Evolutionary conservation across 1,140 invertebrate genomes (phyloP), one percentile per base, ranked within the genome.

Genomic region (Heterodera schachtii): DNA sequence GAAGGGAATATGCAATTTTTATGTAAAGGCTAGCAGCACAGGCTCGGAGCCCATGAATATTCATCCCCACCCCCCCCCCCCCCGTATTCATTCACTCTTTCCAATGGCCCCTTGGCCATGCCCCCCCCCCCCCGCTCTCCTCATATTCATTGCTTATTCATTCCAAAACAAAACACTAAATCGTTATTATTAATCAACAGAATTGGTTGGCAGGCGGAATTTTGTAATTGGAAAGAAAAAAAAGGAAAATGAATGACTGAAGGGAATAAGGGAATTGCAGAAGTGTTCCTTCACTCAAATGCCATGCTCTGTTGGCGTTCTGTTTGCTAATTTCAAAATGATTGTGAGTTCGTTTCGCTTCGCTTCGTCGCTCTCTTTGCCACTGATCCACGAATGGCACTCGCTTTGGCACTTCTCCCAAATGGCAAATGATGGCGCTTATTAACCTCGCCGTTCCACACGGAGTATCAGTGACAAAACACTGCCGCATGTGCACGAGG

Each of bases 1-100:
- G 31, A 71, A 31, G 7, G 44, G 69, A 71, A 71, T 71, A 71
- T 71, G 69, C 69, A 71, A 71, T 71, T 71, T 71, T 71, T n/a
- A 31, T 31, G 31, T 31, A 43, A 71, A 41, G 6, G 69, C 57
- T 60, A 60, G 57, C 57, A 71, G 69, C 69, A 69, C 49, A 52
- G 49, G 49, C 49, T 52, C 49, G 49, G 49, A 52, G 49, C 19
- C 31, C 69, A 71, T 71, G 69, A 71, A 71, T 71, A 71, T 69
- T 69, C 67, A 71, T 71, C 41, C 31, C 13, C 19, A 9, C 8
- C 0, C 44, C 21, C 9, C 31, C 31, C 7, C 21, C 31, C 31
- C 21, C 31, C 49, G 69, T 46, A 71, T 46, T 71, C 69, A 46
- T 46, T 11, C 49, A 52, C 11, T 52, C 49, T 52, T 60, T 19